Evolutionary conservation across 2,888 invertebrate species (phyloP), one percentile per base, ranked within the genome.

Genomic region (Thera britannica): DNA sequence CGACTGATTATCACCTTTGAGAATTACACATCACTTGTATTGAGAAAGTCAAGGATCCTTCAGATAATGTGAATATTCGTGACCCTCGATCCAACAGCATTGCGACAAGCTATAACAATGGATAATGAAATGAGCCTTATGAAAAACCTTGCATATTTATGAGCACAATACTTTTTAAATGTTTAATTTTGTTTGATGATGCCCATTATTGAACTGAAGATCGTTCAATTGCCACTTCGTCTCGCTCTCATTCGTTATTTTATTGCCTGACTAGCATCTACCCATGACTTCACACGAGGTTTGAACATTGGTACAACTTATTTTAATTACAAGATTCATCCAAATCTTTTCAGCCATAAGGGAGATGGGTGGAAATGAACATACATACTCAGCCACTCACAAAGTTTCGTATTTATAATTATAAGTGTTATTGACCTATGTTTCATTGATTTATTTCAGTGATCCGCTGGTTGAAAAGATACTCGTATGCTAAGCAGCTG

Each of bases 31-130:
- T 46, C 44, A 46, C 44, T 46, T 38, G 38, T 38, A 46, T 46
- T 46, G 44, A 9, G 44, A 46, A 46, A 46, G 44, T 46, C 44
- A 46, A 46, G 44, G 44, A 46, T 46, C 44, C 8, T 51, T 51
- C 49, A 51, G 44, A 58, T 58, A 23, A 9, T 36, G 48, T 58
- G 36, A 48, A 7, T 36, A 46, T 49, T 5, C 35, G 51, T 41
- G 52, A 11, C 52, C 52, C 52, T 59, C 60, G 52, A 52, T 60
- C 12, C 2, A 52, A 60, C 23, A 12, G 51, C 41, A 52, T 60
- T 60, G 52, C 23, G 51, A 7, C 36, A 52, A 52, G 1, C n/a
- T 38, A 11, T 52, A 60, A 60, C 52, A 60, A 60, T 60, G 38
- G 41, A 38, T 60, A 52, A 52, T 35, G 49, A 51, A 46, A 46